Base-by-base conservation (phyloP, 2,797 vertebrate species). In the Eospalax fontanierii region DNA sequence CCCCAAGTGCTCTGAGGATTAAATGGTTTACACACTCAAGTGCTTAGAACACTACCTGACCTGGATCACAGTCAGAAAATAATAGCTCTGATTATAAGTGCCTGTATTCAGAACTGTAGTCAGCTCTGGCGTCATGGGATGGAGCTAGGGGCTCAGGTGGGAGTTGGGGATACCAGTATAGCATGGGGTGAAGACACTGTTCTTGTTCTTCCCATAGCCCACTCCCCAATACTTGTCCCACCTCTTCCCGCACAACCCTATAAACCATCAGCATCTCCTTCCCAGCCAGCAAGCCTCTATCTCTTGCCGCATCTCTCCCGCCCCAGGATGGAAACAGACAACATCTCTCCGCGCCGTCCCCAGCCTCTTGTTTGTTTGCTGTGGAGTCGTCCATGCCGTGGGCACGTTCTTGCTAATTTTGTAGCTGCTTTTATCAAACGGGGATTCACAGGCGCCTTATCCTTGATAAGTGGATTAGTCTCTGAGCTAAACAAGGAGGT, bases 391-490 rank as follows among this genome's bases (percentile, higher is more conserved):
- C 28, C 86, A 65, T 98, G 98, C 98, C 98, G 93, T 92, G 87
- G 98, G 98, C 98, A 90, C 96, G 81, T 97, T 98, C 81, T 97
- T 97, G 98, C 98, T 99, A 98, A 98, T 99, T 98, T 98, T 96
- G 98, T 97, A 97, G 98, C 92, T 97, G 98, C 98, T 98, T 99
- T 99, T 98, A 98, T 99, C 98, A 97, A 98, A 59, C 81, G 68
- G 93, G 98, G 98, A 98, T 98, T 98, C 98, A 97, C 98, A 94
- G 97, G 98, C 97, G 97, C 98, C 98, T 98, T 98, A 98, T 97
- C 98, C 98, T 88, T 2, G 98, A 98, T 99, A 99, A 99, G 98
- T 98, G 98, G 98, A 99, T 99, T 99, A 99, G 98, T 98, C 97
- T 93, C 98, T 94, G 98, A 98, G 98, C 98, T 98, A 98, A 98